A percentile compares a stretch with the other conserved stretches of the same genome.
Evolutionary conservation across 2,888 invertebrate genomes (phyloP).

Genomic region (Candidula unifasciata): DNA sequence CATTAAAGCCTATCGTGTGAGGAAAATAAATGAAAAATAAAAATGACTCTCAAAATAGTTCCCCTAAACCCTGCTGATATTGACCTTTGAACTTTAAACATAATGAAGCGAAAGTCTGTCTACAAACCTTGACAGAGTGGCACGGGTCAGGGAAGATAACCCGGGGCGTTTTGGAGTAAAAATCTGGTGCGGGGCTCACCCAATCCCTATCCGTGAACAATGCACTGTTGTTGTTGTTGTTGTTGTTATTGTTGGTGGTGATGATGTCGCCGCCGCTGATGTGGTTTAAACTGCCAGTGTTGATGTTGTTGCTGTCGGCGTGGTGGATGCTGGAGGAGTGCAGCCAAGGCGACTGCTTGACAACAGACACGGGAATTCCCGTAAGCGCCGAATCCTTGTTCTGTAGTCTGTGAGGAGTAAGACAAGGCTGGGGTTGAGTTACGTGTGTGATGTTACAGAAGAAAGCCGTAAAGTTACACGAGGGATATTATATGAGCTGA

Average conservation of each 20-base stretch:
- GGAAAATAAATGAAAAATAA: neutral
- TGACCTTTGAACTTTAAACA: slow-evolving; percentile 19
- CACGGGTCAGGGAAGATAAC: slow-evolving; percentile 51
- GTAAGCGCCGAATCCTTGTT: slow-evolving; percentile 68
- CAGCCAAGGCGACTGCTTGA: slow-evolving; percentile 69
- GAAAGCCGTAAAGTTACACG: too few species aligned
- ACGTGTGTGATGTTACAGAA: too few species aligned
- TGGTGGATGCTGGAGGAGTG: slow-evolving; percentile 58
- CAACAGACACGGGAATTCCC: slow-evolving; percentile 73
- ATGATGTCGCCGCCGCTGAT: slow-evolving; percentile 33
- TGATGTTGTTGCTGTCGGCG: slow-evolving; percentile 43
- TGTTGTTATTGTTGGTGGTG: slow-evolving; percentile 23
- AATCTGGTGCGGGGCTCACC: slow-evolving; percentile 45
- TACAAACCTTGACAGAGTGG: slow-evolving; percentile 52
- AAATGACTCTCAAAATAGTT: neutral
- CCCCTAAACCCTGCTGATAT: neutral
- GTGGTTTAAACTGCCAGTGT: slow-evolving; percentile 38
- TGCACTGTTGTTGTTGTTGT: slow-evolving; percentile 7
- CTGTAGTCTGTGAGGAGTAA: slow-evolving; percentile 63
- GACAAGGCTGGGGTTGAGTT: neutral
- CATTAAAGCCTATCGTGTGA: too few species aligned
- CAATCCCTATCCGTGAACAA: slow-evolving; percentile 42
- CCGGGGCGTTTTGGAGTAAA: slow-evolving; percentile 44
- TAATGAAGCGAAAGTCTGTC: neutral
- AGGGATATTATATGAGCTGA: too few species aligned